Evolutionary conservation across 2,113 vertebrate genomes (phyloP).

Genomic region (Microcebus griseorufus): DNA sequence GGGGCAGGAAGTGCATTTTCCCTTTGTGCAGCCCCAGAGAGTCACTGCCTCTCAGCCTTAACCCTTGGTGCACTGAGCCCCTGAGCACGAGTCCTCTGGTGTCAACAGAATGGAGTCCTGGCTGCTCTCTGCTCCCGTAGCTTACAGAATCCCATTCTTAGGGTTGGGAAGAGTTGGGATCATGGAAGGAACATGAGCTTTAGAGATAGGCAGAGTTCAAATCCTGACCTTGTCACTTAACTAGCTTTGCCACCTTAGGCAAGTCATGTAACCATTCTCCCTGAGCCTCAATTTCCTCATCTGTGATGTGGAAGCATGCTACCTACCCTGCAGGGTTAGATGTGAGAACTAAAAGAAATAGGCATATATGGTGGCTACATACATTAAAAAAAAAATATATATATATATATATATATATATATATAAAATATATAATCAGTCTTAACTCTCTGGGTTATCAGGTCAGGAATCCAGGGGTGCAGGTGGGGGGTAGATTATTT

Average conservation of each 20-base stretch:
- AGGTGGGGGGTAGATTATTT: background rate
- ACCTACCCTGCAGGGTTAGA: background rate
- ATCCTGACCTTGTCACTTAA: background rate
- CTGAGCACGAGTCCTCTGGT: background rate
- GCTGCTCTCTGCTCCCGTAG: background rate
- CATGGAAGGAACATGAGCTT: background rate
- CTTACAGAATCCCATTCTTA: background rate
- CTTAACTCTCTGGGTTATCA: background rate
- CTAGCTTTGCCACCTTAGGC: background rate
- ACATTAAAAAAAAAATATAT: background rate
- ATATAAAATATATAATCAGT: background rate
- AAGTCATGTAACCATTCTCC: background rate
- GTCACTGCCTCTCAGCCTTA: slow-evolving; percentile 59
- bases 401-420: background rate
- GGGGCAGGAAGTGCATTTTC: slow-evolving; percentile 63
- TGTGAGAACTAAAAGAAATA: background rate
- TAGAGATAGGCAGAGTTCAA: background rate
- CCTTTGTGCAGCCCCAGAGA: slow-evolving; percentile 53
- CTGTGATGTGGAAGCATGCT: background rate
- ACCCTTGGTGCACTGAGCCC: slow-evolving; percentile 57
- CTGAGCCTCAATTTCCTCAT: background rate
- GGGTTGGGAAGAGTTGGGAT: background rate
- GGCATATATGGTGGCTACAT: background rate
- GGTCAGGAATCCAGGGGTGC: background rate
- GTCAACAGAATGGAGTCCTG: background rate